These are phyloP conservation scores for Drosophila ercepeae DNA, from an alignment of 1,140 invertebrate species.

Conservation along the genomic window DNA sequence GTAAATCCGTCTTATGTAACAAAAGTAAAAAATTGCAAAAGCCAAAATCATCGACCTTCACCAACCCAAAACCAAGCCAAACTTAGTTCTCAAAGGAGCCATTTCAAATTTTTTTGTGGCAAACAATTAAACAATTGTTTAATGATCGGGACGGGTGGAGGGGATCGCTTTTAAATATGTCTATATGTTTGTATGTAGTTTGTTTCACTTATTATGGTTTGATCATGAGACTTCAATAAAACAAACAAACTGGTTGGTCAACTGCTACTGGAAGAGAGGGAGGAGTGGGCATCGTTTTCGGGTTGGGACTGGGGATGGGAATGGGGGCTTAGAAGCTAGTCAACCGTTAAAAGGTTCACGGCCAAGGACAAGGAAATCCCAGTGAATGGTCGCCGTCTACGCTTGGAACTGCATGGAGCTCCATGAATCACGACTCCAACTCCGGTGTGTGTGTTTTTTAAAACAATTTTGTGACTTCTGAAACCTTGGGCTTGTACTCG, in stretches of 20 bases:
- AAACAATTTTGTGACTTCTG: slow-evolving; percentile 71
- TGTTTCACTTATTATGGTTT: slow-evolving; percentile 54
- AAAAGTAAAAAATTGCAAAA: slow-evolving; percentile 75
- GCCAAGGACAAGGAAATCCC: slow-evolving; percentile 81
- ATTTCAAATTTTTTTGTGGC: slow-evolving; percentile 36
- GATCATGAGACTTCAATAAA: slow-evolving; percentile 77
- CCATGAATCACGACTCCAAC: slow-evolving; percentile 62
- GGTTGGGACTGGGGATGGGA: slow-evolving; percentile 2
- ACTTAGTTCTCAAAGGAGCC: slow-evolving; percentile 66
- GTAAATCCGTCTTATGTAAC: slow-evolving; percentile 79
- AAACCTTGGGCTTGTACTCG: slow-evolving; percentile 69
- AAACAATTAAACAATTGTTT: slow-evolving; percentile 65
- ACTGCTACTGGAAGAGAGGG: background rate
- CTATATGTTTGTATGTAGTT: slow-evolving; percentile 17
- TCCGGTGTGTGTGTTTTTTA: slow-evolving; percentile 6
- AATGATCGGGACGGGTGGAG: slow-evolving; percentile 9
- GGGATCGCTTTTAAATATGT: slow-evolving; percentile 6
- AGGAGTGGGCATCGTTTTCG: background rate
- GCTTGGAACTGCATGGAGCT: slow-evolving; percentile 21
- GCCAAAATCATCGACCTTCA: slow-evolving; percentile 64
- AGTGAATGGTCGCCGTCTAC: slow-evolving; percentile 60
- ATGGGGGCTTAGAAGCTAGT: slow-evolving; percentile 35
- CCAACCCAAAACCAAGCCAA: slow-evolving; percentile 7
- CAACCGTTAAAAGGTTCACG: slow-evolving; percentile 80
- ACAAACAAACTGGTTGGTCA: slow-evolving; percentile 67